A percentile compares a stretch with the other conserved stretches of the same genome.
Evolutionary conservation across 2,113 vertebrate species (phyloP).

Genomic region (Procavia capensis): DNA sequence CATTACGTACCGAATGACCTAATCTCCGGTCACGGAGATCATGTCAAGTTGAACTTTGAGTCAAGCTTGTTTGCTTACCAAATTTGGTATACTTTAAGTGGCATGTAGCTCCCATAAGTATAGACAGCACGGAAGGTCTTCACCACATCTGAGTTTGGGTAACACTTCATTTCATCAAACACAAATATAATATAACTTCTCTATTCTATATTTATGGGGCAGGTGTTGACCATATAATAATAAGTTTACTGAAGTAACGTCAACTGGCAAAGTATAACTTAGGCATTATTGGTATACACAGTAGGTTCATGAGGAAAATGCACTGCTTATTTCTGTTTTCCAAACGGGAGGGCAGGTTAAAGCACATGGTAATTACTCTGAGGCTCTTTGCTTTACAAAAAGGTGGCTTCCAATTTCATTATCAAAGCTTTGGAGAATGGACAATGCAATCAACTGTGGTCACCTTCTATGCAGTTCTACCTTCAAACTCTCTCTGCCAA

Average conservation of each 20-base stretch:
- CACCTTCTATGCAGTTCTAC: background rate
- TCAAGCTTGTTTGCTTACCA: constrained; percentile 76
- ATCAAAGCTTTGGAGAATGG: constrained; percentile 65
- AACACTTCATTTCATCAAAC: constrained; percentile 86
- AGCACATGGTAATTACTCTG: constrained; percentile 80
- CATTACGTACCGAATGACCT: constrained; percentile 61
- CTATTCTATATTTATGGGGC: constrained; percentile 86
- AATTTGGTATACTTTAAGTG: constrained; percentile 80
- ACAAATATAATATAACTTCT: constrained; percentile 85
- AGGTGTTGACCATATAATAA: constrained; percentile 87
- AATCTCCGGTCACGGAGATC: constrained; percentile 78
- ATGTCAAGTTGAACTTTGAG: constrained; percentile 77
- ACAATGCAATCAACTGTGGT: constrained; percentile 53
- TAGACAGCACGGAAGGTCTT: constrained; percentile 81
- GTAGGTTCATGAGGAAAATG: constrained; percentile 64
- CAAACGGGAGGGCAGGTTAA: constrained; percentile 55
- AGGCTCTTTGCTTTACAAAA: constrained; percentile 72
- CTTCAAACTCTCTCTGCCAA: constrained; percentile 49
- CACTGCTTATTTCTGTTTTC: constrained; percentile 80
- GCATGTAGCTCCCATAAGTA: constrained; percentile 83
- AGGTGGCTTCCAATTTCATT: constrained; percentile 77
- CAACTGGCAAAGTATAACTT: constrained; percentile 84
- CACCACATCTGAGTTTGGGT: constrained; percentile 84
- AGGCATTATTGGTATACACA: constrained; percentile 75
- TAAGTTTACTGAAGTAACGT: constrained; percentile 84